A percentile compares a stretch with the other conserved stretches of the same genome.
Evolutionary conservation across 2,888 invertebrate species (phyloP).

Genomic region (Nebria brevicollis): DNA sequence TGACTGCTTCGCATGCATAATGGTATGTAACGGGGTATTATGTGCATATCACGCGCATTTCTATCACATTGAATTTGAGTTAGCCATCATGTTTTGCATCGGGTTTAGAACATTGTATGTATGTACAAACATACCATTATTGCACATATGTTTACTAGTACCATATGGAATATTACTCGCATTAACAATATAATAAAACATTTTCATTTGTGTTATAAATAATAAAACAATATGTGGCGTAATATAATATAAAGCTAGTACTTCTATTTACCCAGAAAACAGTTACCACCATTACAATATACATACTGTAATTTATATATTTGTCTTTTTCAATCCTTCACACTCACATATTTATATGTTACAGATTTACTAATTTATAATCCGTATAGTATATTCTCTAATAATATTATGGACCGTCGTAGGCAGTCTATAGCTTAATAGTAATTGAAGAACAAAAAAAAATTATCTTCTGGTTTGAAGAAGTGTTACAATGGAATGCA

Average conservation of each 20-base stretch:
- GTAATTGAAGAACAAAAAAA: too few relatives aligned
- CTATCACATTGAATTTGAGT: slow-evolving; percentile 29
- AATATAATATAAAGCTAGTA: too few relatives aligned
- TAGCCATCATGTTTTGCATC: slow-evolving; percentile 16
- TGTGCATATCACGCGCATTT: slow-evolving; percentile 47
- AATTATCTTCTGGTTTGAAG: background rate
- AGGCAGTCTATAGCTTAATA: too few relatives aligned
- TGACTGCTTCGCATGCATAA: slow-evolving; percentile 46
- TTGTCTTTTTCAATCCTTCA: too few relatives aligned
- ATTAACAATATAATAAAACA: background rate
- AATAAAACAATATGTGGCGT: too few relatives aligned
- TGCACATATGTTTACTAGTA: background rate
- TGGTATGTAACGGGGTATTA: slow-evolving; percentile 45
- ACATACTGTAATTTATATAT: too few relatives aligned
- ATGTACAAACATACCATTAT: background rate
- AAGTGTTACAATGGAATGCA: background rate
- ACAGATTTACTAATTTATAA: too few relatives aligned
- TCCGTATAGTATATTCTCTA: too few relatives aligned
- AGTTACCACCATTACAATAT: too few relatives aligned
- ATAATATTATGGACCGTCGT: too few relatives aligned
- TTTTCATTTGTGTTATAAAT: background rate
- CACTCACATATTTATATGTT: too few relatives aligned
- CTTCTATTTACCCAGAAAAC: too few relatives aligned
- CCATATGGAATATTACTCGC: background rate
- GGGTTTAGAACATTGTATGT: background rate